Conservation (phyloP, 2,888 invertebrate genomes). For the Xanthia togata region DNA sequence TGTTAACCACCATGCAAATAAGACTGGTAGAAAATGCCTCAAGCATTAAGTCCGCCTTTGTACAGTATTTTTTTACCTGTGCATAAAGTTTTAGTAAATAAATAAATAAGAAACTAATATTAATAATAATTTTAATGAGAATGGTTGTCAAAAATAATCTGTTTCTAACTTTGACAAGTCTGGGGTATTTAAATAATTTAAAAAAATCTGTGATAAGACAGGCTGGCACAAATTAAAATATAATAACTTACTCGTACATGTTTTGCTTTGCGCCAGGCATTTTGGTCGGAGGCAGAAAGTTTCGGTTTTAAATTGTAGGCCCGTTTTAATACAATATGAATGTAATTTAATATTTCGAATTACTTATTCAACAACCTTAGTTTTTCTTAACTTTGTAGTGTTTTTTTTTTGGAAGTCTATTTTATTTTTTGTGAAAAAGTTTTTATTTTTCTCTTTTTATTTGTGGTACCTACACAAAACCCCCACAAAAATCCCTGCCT, state of each 20-base stretch:
- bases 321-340: conserved; percentile 25
- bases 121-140: conserved; percentile 37
- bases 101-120: conserved; percentile 10
- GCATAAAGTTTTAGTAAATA: too few relatives aligned
- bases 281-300: conserved; percentile 31
- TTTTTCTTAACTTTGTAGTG: neutral
- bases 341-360: conserved; percentile 15
- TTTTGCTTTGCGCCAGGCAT: conserved; percentile 30
- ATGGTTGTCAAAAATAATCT: conserved; percentile 29
- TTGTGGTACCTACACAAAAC: too few relatives aligned
- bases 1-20: conserved; percentile 15
- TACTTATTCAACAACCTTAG: neutral
- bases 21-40: too few relatives aligned
- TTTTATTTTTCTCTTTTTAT: too few relatives aligned
- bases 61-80: too few relatives aligned
- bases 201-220: conserved; percentile 49
- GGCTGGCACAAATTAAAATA: conserved; percentile 57
- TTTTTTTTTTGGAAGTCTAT: too few relatives aligned
- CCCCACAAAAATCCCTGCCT: too few relatives aligned
- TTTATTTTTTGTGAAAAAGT: too few relatives aligned
- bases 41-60: too few relatives aligned
- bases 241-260: conserved; percentile 54
- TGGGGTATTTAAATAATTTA: conserved; percentile 41
- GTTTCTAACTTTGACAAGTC: conserved; percentile 27
- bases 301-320: conserved; percentile 18